A percentile compares a stretch with the other conserved stretches of the same genome.
These are phyloP conservation scores for Typhlichthys subterraneus DNA, from an alignment of 2,797 vertebrate genomes.

Conservation along the genomic window DNA sequence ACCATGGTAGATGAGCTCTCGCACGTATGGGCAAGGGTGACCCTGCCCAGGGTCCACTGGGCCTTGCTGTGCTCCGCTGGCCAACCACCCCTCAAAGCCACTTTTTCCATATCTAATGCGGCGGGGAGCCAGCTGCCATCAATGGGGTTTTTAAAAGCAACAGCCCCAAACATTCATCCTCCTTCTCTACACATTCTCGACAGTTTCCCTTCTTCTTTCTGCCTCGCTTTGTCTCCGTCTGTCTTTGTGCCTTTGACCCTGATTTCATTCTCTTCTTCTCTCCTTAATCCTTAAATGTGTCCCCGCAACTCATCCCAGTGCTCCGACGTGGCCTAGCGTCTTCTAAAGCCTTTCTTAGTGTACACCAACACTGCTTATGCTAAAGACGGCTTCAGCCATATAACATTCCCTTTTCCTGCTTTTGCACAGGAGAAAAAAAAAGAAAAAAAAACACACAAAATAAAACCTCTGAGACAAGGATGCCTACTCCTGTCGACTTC, in stretches of 20 bases:
- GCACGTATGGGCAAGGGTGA: conserved; percentile 34
- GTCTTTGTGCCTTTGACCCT: background rate
- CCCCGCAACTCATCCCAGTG: conserved; percentile 55
- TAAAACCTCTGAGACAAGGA: conserved; percentile 25
- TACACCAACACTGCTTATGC: conserved; percentile 53
- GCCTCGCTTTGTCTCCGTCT: conserved; percentile 54
- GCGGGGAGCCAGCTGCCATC: conserved; percentile 58
- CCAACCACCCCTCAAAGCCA: conserved; percentile 48
- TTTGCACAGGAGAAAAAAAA: conserved; percentile 9
- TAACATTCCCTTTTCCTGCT: conserved; percentile 42
- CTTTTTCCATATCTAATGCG: conserved; percentile 51
- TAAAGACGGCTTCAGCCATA: conserved; percentile 44
- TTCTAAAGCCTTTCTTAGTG: conserved; percentile 39
- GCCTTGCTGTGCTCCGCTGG: conserved; percentile 48
- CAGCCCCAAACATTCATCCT: conserved; percentile 62
- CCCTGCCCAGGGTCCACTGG: conserved; percentile 33
- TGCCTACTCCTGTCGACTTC: conserved; percentile 43
- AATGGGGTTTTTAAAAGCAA: conserved; percentile 62
- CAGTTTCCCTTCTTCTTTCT: conserved; percentile 28
- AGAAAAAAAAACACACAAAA: conserved; percentile 2
- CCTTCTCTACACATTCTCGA: conserved; percentile 46
- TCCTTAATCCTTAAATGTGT: conserved; percentile 59
- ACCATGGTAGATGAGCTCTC: conserved; percentile 56
- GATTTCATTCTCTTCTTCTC: background rate
- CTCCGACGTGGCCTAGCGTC: conserved; percentile 49